Conservation (phyloP, 2,888 invertebrate genomes). For the Antitype chi region DNA sequence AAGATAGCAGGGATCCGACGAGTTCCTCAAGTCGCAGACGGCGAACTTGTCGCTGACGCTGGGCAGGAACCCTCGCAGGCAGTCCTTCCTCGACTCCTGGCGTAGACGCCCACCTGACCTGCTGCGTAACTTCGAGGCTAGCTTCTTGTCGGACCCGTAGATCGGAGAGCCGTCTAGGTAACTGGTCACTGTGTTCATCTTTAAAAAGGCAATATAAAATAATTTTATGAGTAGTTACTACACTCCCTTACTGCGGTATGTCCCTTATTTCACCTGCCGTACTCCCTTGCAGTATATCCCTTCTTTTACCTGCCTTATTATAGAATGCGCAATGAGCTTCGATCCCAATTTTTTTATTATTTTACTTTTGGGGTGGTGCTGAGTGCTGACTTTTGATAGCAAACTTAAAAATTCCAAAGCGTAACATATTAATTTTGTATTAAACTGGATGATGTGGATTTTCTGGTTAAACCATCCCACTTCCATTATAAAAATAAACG, state of each 20-base stretch:
- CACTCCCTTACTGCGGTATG: not conserved
- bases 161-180: constrained; percentile 89
- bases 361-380: not conserved
- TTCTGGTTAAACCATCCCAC: not conserved
- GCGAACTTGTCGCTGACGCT: constrained; percentile 83
- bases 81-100: constrained; percentile 76
- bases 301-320: not conserved
- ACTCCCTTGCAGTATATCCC: not conserved
- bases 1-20: constrained; percentile 85
- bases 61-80: constrained; percentile 81
- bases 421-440: not conserved
- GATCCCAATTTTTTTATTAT: not conserved
- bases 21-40: constrained; percentile 82
- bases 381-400: not conserved
- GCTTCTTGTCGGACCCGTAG: constrained; percentile 86
- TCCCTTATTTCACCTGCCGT: not conserved
- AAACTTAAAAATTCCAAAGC: not conserved
- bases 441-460: not conserved
- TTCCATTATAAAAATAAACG: not conserved
- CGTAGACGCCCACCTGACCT: constrained; percentile 84
- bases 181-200: constrained; percentile 93
- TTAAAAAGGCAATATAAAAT: constrained; percentile 36
- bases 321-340: not conserved
- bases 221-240: not conserved
- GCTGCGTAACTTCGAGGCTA: constrained; percentile 81